Base-by-base conservation (phyloP, 1,140 invertebrate species). In the Aphidius gifuensis region DNA sequence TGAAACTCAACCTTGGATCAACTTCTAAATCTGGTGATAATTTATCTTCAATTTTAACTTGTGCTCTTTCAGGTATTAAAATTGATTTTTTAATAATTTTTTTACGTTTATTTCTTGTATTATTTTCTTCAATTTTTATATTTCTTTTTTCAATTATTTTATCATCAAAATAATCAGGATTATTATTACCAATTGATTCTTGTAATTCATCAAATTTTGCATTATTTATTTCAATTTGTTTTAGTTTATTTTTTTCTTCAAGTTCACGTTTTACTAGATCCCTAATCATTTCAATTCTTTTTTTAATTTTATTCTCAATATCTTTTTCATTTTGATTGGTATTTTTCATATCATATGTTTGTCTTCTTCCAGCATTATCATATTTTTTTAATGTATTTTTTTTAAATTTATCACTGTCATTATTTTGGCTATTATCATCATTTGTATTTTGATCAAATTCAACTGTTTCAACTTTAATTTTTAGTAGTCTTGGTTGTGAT, bases 221-320 rank as follows among this genome's bases (percentile, higher is more conserved):
- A 54, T 76, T 75, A 38, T 74, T 75, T 9, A 63, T 60, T 47
- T 66, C 64, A 53, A 75, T 72, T 21, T 67, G 64, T 6, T 53
- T 64, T 6, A 70, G 56, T 6, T 51, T 65, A 6, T 60, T 39
- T 1, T 66, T 69, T 32, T 63, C 55, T 16, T 69, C 72, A 6
- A 74, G 68, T 58, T 75, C 68, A 1, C 67, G 64, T 47, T 67
- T 67, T 5, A 78, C 70, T 42, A 74, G 67, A 8, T 74, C 69
- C 38, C 74, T 76, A 9, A 78, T 68, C 6, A 64, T 64, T 9
- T 72, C 68, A 44, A 75, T 74, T 66, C 69, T 73, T 21, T 68
- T 50, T 61, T 69, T 64, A 16, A 76, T 72, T 32, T 68, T 51
- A 2, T 70, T 58, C 45, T 73, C 68, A 9, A 70, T 66, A 5